Evolutionary conservation across 2,888 invertebrate species (phyloP), one percentile per base, ranked within the genome.

Genomic region (Ophraella communa): DNA sequence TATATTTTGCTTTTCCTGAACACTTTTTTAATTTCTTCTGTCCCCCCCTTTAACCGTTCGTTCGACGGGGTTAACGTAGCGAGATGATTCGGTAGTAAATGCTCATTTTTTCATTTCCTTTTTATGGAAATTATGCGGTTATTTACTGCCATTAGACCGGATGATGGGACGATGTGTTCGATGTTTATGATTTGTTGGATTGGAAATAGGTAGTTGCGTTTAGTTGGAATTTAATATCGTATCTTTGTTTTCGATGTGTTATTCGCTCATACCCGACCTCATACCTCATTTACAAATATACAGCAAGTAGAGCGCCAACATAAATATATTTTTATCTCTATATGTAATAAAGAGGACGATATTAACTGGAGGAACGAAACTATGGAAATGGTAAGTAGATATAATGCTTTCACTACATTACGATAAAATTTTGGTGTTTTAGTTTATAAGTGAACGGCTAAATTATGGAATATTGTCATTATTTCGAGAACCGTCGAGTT

Each of bases 51-150:
- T 0, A 33, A 42, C 42, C 60, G 52, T 60, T 61, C 66, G 69
- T 58, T 61, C 66, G 69, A 55, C 66, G 69, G 60, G 74, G 69
- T 71, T 75, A 74, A 66, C 74, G 73, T 71, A 74, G 74, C 76
- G 77, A 72, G 71, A 74, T 75, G 71, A 71, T 76, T 71, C 62
- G 73, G 71, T 66, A 70, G 74, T 76, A 76, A 78, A 77, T 77
- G 72, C 73, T 69, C 71, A 74, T 77, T 77, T 77, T 77, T 77
- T 70, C 71, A 72, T 75, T 77, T 75, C 76, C 75, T 75, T 76
- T 77, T 74, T 72, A 75, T 75, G 73, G 73, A 75, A 74, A 75
- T 73, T 74, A 73, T 65, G 71, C 65, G 75, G 72, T 73, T 75
- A 75, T 74, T 74, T 73, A 74, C 72, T 72, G 68, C 71, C 71